phyloP scores from a whole-genome alignment of 2,888 invertebrate species.

The Epiblema foenella region DNA sequence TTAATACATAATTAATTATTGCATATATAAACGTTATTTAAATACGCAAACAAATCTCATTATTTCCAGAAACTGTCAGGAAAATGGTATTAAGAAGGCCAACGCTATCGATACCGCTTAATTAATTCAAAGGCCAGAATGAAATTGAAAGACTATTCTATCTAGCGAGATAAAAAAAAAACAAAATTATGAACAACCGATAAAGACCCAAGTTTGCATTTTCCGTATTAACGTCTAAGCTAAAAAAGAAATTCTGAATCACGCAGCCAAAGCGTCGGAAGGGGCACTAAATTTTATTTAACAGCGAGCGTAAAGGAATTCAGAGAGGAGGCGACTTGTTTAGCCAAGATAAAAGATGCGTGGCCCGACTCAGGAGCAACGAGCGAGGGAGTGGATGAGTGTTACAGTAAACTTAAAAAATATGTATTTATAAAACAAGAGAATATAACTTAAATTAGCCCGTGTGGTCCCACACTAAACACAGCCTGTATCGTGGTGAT shows the following conservation, averaged over 20 bases:
- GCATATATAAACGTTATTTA: no score
- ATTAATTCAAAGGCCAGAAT: neutral
- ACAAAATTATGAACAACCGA: slow-evolving; percentile 43
- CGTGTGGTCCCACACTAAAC: no score
- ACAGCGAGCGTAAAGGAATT: slow-evolving; percentile 60
- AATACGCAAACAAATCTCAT: no score
- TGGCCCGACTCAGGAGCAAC: slow-evolving; percentile 49
- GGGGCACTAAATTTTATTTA: slow-evolving; percentile 64
- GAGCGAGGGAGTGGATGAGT: slow-evolving; percentile 44
- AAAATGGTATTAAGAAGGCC: no score
- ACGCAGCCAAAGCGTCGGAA: slow-evolving; percentile 54
- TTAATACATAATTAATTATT: no score
- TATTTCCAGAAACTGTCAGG: no score
- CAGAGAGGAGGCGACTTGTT: slow-evolving; percentile 59
- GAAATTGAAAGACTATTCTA: slow-evolving; percentile 13
- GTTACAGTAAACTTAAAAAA: no score
- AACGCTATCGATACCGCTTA: neutral
- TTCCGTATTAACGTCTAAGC: slow-evolving; percentile 42
- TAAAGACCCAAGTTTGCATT: slow-evolving; percentile 41
- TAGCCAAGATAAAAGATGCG: slow-evolving; percentile 60
- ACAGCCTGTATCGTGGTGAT: no score
- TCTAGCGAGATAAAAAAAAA: slow-evolving; percentile 33
- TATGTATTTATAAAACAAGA: no score
- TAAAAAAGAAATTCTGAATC: slow-evolving; percentile 63
- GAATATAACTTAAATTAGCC: no score